phyloP scores from a whole-genome alignment of 2,888 invertebrate genomes.

The Yponomeuta sedellus region DNA sequence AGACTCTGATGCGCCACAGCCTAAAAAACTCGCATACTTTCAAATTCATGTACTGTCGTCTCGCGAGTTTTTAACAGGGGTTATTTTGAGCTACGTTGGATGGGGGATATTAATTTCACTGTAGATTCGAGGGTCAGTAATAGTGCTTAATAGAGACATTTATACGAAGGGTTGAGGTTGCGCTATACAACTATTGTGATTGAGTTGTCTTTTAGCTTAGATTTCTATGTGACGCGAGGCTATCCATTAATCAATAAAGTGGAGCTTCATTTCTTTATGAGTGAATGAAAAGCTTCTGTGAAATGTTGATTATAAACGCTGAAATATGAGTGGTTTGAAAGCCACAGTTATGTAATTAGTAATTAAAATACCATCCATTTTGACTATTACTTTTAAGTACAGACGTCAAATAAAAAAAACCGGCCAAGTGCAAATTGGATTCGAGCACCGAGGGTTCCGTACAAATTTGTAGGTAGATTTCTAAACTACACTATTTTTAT shows the following conservation, averaged over 20 bases:
- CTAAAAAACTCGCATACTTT: conserved; percentile 10
- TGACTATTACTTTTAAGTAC: no score
- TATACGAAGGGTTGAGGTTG: conserved; percentile 12
- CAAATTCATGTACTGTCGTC: not conserved
- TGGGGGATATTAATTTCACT: conserved; percentile 8
- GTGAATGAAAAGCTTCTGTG: not conserved
- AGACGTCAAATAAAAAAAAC: no score
- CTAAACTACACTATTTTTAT: no score
- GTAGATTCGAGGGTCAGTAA: conserved; percentile 11
- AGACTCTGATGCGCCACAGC: conserved; percentile 3
- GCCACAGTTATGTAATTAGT: no score
- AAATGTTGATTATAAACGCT: no score
- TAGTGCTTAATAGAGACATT: conserved; percentile 10
- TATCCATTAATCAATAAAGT: not conserved
- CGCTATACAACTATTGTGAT: conserved; percentile 2
- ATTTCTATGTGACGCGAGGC: not conserved
- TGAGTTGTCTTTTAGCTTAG: not conserved
- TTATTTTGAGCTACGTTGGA: not conserved
- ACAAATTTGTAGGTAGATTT: no score
- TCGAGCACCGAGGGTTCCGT: no score
- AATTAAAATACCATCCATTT: no score
- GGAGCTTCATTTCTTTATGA: not conserved
- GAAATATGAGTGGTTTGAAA: no score
- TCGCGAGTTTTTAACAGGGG: not conserved
- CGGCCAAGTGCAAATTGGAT: no score